These are phyloP conservation scores for Aleadryas rufinucha DNA, from an alignment of 2,113 vertebrate species.

Conservation along the genomic window DNA sequence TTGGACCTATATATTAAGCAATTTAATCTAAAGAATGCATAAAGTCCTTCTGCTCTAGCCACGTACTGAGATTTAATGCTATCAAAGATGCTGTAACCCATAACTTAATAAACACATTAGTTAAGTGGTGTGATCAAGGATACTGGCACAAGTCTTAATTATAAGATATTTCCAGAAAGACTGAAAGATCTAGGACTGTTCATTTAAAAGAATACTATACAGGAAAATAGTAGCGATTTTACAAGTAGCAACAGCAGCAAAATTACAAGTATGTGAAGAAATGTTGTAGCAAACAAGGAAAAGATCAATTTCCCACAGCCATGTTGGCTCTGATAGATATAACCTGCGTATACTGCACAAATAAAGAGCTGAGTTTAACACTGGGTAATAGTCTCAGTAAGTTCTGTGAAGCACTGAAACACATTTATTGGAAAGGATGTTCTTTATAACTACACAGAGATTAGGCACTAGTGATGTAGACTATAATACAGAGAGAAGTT, in stretches of 20 bases:
- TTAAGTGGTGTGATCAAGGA: not conserved
- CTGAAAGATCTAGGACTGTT: not conserved
- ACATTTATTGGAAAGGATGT: not conserved
- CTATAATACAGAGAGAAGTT: not conserved
- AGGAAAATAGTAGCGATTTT: not conserved
- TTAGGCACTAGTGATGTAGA: not conserved
- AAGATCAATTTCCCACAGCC: not conserved
- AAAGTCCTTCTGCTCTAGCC: not conserved
- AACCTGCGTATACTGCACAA: fast-evolving
- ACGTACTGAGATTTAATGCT: not conserved
- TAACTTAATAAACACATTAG: not conserved
- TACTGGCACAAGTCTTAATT: not conserved
- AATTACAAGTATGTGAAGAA: not conserved
- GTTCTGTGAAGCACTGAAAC: not conserved
- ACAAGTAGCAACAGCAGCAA: too few relatives aligned
- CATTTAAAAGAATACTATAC: not conserved
- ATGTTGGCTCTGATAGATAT: fast-evolving
- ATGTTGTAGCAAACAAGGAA: not conserved
- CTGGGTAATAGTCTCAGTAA: not conserved
- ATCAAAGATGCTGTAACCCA: not conserved
- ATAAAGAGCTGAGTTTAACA: not conserved
- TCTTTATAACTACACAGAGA: not conserved
- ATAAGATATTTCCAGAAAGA: not conserved
- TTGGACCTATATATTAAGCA: not conserved
- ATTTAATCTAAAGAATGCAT: not conserved